Conservation (phyloP, 2,113 vertebrate genomes). For the Hucho hucho region DNA sequence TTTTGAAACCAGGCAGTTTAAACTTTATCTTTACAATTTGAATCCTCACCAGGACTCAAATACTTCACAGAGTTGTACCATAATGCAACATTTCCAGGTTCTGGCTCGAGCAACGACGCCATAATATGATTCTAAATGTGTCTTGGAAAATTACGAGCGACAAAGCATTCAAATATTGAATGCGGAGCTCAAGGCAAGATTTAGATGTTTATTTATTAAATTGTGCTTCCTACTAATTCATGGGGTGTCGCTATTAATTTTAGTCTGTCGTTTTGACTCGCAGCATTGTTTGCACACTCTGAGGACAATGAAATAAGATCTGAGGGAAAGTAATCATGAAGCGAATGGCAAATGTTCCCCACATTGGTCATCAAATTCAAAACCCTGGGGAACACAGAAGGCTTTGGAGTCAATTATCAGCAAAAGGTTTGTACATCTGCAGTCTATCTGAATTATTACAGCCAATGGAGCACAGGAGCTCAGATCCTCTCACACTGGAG, state of each 20-base stretch:
- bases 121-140: slow-evolving; percentile 14
- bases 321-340: too few relatives aligned
- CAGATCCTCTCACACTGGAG: neutral
- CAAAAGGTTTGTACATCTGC: neutral
- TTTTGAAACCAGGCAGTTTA: too few relatives aligned
- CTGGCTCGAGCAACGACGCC: neutral
- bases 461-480: neutral
- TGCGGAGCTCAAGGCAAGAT: slow-evolving; percentile 13
- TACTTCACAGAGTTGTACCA: too few relatives aligned
- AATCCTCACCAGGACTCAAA: too few relatives aligned
- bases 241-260: neutral
- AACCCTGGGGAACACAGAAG: neutral
- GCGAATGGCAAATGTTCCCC: neutral
- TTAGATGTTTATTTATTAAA: slow-evolving; percentile 26
- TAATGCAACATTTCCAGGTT: neutral
- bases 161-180: slow-evolving; percentile 19
- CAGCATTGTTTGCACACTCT: slow-evolving; percentile 1
- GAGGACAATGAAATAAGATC: slow-evolving; percentile 10
- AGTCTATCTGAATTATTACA: neutral
- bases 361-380: neutral
- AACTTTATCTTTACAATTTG: too few relatives aligned
- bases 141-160: slow-evolving; percentile 7
- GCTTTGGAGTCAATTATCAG: neutral
- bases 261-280: slow-evolving; percentile 6
- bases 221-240: slow-evolving; percentile 6